phyloP scores from a whole-genome alignment of 1,140 invertebrate genomes.

The Plutomurus gul region DNA sequence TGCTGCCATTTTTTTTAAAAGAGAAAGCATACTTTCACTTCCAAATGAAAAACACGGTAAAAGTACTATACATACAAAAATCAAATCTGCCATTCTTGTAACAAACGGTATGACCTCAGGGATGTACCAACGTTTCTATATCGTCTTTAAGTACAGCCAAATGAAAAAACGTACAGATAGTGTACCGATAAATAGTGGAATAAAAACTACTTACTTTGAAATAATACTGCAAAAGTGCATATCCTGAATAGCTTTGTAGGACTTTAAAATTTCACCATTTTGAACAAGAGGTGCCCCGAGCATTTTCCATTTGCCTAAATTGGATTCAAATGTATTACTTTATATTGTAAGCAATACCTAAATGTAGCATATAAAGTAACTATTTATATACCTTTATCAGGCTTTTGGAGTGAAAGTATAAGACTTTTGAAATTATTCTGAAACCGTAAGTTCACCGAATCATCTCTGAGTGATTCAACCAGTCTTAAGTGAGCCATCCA shows the following conservation, averaged over 20 bases:
- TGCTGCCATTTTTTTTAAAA: too few relatives aligned
- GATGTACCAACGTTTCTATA: too few relatives aligned
- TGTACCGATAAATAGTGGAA: not conserved
- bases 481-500: constrained; percentile 33
- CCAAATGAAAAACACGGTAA: too few relatives aligned
- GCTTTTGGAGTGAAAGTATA: constrained; percentile 18
- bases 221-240: constrained; percentile 24
- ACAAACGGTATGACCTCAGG: too few relatives aligned
- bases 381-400: not conserved
- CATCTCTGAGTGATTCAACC: constrained; percentile 6
- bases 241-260: not conserved
- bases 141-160: too few relatives aligned
- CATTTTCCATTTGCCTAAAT: constrained; percentile 31
- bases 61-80: too few relatives aligned
- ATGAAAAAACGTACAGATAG: not conserved
- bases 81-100: too few relatives aligned
- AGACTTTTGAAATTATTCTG: constrained; percentile 34
- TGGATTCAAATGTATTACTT: not conserved
- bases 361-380: not conserved
- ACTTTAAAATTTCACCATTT: not conserved
- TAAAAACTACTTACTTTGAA: not conserved
- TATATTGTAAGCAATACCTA: not conserved
- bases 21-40: too few relatives aligned
- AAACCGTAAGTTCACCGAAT: constrained; percentile 16
- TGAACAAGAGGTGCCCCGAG: not conserved